These are phyloP conservation scores for Pogona vitticeps DNA, from an alignment of 2,113 vertebrate genomes.

Conservation along the genomic window DNA sequence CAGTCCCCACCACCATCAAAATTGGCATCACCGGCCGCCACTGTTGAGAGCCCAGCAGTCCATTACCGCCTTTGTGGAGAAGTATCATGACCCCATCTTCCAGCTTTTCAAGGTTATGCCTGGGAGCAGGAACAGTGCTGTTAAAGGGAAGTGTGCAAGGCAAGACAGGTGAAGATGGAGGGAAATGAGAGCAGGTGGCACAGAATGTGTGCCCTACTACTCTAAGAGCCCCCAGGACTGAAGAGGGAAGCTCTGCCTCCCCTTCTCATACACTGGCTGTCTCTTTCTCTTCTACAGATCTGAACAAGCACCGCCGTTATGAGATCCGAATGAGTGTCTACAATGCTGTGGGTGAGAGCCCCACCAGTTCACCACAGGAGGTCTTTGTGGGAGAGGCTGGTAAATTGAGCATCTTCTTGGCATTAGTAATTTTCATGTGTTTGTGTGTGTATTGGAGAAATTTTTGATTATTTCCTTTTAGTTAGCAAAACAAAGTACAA, in stretches of 20 bases:
- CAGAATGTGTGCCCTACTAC: background rate
- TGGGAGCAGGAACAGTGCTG: background rate
- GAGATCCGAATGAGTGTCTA: slow-evolving; percentile 95
- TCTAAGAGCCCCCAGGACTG: background rate
- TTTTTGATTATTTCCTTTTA: too few relatives aligned
- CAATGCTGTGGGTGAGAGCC: slow-evolving; percentile 92
- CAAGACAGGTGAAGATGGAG: background rate
- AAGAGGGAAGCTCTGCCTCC: background rate
- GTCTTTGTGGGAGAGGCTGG: slow-evolving; percentile 98
- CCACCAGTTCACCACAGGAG: slow-evolving; percentile 89
- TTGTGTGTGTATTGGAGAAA: too few relatives aligned
- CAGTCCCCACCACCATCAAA: too few relatives aligned
- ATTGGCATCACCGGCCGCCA: too few relatives aligned
- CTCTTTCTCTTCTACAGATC: slow-evolving; percentile 72
- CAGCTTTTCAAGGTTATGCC: background rate
- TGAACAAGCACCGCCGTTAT: slow-evolving; percentile 93
- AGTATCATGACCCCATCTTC: background rate
- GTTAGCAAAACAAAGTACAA: too few relatives aligned
- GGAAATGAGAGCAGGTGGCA: background rate
- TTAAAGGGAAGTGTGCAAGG: background rate
- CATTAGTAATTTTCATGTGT: background rate
- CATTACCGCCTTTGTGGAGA: background rate
- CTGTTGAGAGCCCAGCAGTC: background rate
- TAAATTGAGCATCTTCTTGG: slow-evolving; percentile 54
- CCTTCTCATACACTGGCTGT: background rate